Evolutionary conservation across 2,797 vertebrate genomes (phyloP).

Genomic region (Chelon labrosus): DNA sequence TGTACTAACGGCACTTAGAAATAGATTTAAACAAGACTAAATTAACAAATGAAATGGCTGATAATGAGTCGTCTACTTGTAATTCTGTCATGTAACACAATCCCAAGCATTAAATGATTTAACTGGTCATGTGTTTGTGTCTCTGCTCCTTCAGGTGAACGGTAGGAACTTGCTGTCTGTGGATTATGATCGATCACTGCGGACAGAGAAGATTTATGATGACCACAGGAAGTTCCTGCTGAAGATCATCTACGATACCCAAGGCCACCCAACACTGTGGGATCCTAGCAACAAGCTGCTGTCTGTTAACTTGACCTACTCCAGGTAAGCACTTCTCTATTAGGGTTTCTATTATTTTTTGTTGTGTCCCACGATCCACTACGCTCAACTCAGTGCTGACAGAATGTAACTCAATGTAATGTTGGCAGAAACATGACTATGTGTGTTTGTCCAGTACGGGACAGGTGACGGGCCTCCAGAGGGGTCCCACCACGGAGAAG

Average conservation of each 20-base stretch:
- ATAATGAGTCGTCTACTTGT: too few species aligned
- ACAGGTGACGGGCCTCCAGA: slow-evolving; percentile 94
- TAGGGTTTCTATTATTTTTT: neutral
- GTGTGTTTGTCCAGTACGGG: slow-evolving; percentile 83
- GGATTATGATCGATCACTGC: slow-evolving; percentile 94
- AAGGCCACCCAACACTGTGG: slow-evolving; percentile 96
- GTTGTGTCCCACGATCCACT: neutral
- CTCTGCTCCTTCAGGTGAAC: slow-evolving; percentile 88
- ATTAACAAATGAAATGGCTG: too few species aligned
- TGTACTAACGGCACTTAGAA: too few species aligned
- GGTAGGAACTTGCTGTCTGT: slow-evolving; percentile 97
- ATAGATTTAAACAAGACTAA: too few species aligned
- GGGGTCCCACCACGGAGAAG: slow-evolving; percentile 93
- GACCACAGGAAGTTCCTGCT: slow-evolving; percentile 98
- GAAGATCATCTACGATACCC: slow-evolving; percentile 94
- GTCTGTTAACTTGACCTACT: slow-evolving; percentile 96
- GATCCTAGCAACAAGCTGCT: slow-evolving; percentile 97
- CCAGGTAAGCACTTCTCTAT: slow-evolving; percentile 73
- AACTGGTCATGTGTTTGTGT: slow-evolving; percentile 7
- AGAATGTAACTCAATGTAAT: neutral
- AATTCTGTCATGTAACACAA: too few species aligned
- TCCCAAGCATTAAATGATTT: too few species aligned
- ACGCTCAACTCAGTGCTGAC: neutral
- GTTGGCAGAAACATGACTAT: neutral
- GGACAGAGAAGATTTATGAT: slow-evolving; percentile 98